phyloP scores from a whole-genome alignment of 2,888 invertebrate species.

The Spisula solida region DNA sequence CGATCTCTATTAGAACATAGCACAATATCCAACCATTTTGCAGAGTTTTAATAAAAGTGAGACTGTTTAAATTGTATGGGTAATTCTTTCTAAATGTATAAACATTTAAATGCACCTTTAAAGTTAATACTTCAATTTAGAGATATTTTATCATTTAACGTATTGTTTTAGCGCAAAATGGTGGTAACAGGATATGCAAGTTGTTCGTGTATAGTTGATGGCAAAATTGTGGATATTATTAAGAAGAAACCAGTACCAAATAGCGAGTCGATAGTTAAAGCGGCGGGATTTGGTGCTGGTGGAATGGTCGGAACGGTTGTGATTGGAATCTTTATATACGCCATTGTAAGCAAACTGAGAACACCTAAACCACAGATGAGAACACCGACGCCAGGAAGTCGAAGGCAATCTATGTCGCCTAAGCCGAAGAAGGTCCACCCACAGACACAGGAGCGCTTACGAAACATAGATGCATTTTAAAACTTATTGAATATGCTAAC shows the following conservation, averaged over 20 bases:
- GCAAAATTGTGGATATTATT: conserved; percentile 61
- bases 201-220: conserved; percentile 64
- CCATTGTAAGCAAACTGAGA: conserved; percentile 51
- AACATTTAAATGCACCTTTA: too few relatives aligned
- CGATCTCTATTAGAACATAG: too few relatives aligned
- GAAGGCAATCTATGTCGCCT: not conserved
- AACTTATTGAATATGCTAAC: not conserved
- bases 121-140: too few relatives aligned
- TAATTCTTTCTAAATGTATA: too few relatives aligned
- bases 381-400: not conserved
- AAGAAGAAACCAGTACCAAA: conserved; percentile 62
- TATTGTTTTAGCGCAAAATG: conserved; percentile 50
- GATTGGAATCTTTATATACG: conserved; percentile 58
- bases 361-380: not conserved
- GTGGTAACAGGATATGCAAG: conserved; percentile 61
- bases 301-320: conserved; percentile 60
- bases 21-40: too few relatives aligned
- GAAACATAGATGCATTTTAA: not conserved
- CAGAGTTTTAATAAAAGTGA: too few relatives aligned
- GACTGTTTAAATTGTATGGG: too few relatives aligned
- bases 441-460: not conserved
- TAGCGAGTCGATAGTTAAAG: conserved; percentile 58
- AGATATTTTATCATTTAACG: too few relatives aligned
- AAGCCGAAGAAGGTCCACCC: not conserved
- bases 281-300: conserved; percentile 71